Evolutionary conservation across 2,888 invertebrate genomes (phyloP).

Genomic region (Liopterus haemorrhoidalis): DNA sequence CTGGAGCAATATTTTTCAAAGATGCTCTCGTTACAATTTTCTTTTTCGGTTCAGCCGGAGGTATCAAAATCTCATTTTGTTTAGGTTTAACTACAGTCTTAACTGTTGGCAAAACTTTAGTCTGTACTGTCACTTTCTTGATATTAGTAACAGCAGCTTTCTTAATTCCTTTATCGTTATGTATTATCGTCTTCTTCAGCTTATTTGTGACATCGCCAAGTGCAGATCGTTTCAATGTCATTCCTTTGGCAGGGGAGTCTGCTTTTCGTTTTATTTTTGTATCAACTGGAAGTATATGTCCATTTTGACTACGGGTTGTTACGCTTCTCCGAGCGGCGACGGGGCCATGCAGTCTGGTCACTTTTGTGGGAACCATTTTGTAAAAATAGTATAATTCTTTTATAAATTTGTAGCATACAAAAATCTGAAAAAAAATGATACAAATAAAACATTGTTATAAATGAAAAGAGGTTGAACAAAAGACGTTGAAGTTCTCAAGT

Average conservation of each 20-base stretch:
- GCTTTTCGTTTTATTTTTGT: conserved; percentile 70
- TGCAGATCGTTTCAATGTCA: conserved; percentile 71
- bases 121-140: conserved; percentile 30
- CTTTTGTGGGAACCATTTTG: conserved; percentile 60
- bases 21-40: conserved; percentile 43
- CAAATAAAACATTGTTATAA: conserved; percentile 40
- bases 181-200: conserved; percentile 37
- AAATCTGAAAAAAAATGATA: conserved; percentile 48
- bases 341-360: conserved; percentile 47
- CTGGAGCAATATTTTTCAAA: conserved; percentile 34
- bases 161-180: conserved; percentile 21
- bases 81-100: conserved; percentile 42
- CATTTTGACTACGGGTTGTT: conserved; percentile 58
- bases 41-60: conserved; percentile 31
- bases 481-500: neutral
- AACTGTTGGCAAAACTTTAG: conserved; percentile 40
- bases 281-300: conserved; percentile 44
- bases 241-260: conserved; percentile 70
- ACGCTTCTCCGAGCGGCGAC: conserved; percentile 49
- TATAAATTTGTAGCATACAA: no score
- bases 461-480: neutral
- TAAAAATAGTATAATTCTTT: no score
- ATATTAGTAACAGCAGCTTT: conserved; percentile 21
- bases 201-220: conserved; percentile 83
- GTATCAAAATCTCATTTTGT: conserved; percentile 43